Percentiles rank a stretch among this genome's conserved stretches.
Evolutionary conservation across 2,797 vertebrate species (phyloP).

Genomic region (Artibeus jamaicensis): DNA sequence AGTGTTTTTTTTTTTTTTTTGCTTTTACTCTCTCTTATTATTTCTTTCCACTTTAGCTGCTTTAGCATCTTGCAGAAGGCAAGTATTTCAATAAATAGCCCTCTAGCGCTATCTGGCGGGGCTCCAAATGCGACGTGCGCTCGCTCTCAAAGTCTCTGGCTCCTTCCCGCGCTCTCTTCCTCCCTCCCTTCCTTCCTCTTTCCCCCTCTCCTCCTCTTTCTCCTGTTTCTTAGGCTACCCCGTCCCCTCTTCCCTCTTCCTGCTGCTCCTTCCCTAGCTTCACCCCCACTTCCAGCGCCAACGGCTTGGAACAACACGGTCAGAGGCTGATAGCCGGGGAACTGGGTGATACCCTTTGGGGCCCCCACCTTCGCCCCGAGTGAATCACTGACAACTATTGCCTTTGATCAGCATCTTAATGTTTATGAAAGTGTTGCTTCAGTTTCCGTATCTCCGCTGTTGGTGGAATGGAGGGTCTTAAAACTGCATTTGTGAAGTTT

Average conservation of each 20-base stretch:
- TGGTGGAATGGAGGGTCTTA: background rate
- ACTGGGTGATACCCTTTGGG: background rate
- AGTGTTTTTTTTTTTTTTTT: background rate
- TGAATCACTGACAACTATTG: background rate
- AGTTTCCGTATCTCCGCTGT: background rate
- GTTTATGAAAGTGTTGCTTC: background rate
- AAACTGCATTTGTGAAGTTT: slow-evolving; percentile 35
- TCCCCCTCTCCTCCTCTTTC: background rate
- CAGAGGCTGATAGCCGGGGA: background rate
- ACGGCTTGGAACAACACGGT: background rate
- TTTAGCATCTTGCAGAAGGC: background rate
- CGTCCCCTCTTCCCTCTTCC: background rate
- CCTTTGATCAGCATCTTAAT: background rate
- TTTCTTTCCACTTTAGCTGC: slow-evolving; percentile 52
- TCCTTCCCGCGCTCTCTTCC: background rate
- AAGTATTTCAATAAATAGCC: slow-evolving; percentile 85
- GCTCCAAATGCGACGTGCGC: slow-evolving; percentile 73
- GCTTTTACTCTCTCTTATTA: background rate
- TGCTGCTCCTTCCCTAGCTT: background rate
- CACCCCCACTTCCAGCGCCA: background rate
- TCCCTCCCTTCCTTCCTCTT: background rate
- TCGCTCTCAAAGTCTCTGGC: background rate
- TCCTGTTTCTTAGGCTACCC: background rate
- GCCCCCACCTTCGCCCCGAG: background rate
- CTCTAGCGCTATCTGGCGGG: slow-evolving; percentile 97